A percentile compares a stretch with the other conserved stretches of the same genome.
These are phyloP conservation scores for Corythornis vintsioides DNA, from an alignment of 2,113 vertebrate genomes.

Conservation along the genomic window DNA sequence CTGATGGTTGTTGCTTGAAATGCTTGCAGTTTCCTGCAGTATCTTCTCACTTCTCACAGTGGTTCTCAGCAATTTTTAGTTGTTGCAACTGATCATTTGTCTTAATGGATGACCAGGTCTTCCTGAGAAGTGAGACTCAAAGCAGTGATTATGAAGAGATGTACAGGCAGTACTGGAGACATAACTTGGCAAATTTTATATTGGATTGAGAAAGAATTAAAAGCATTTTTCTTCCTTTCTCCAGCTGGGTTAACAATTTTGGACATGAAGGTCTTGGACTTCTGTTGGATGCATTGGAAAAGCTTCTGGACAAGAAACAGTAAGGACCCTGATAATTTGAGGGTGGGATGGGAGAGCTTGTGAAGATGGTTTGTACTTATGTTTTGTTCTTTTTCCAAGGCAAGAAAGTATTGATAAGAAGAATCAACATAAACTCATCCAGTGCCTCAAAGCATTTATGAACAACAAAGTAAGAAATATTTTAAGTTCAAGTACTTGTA, in stretches of 20 bases:
- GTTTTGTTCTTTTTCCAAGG: conserved; percentile 65
- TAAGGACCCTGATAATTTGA: conserved; percentile 73
- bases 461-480: conserved; percentile 93
- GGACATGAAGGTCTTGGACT: conserved; percentile 96
- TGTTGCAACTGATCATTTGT: background rate
- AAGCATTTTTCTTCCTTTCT: background rate
- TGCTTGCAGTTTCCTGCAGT: background rate
- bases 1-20: background rate
- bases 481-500: background rate
- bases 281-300: conserved; percentile 91
- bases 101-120: background rate
- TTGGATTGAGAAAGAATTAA: background rate
- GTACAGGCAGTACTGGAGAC: background rate
- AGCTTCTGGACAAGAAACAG: conserved; percentile 96
- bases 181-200: background rate
- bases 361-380: background rate
- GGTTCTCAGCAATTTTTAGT: background rate
- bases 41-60: background rate
- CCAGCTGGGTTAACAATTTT: conserved; percentile 98
- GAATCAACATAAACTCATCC: conserved; percentile 98
- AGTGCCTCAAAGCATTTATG: conserved; percentile 99
- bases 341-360: background rate
- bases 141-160: background rate
- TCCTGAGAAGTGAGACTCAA: background rate
- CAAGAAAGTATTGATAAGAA: conserved; percentile 95